These are phyloP conservation scores for Iselma pallidipennis DNA, from an alignment of 2,888 invertebrate genomes.

Conservation along the genomic window DNA sequence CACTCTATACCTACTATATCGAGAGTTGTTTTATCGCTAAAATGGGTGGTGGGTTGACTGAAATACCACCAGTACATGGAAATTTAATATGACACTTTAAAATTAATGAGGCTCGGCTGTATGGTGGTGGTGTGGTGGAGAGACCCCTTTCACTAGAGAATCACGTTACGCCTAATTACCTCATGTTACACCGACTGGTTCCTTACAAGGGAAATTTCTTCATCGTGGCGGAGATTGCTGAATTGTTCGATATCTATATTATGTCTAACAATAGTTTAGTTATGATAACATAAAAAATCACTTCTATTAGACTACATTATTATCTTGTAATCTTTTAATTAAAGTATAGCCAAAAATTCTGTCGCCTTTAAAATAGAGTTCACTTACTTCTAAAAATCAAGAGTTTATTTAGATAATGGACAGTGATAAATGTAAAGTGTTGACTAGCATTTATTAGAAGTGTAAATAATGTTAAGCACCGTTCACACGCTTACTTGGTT, in stretches of 20 bases:
- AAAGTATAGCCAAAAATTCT: constrained; percentile 24
- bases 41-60: constrained; percentile 4
- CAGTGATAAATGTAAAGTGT: constrained; percentile 8
- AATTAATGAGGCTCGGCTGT: constrained; percentile 24
- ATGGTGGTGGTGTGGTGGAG: constrained; percentile 14
- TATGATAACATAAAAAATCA: constrained; percentile 24
- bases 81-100: constrained; percentile 27
- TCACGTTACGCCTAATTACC: constrained; percentile 19
- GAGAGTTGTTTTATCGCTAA: too few relatives aligned
- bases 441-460: not conserved
- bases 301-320: constrained; percentile 17
- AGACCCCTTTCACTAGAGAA: constrained; percentile 22
- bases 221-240: constrained; percentile 29
- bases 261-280: constrained; percentile 26
- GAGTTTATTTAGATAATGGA: constrained; percentile 1
- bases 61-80: constrained; percentile 9
- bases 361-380: not conserved
- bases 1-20: too few relatives aligned
- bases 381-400: too few relatives aligned
- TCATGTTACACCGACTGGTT: constrained; percentile 19
- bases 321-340: constrained; percentile 20
- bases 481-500: too few relatives aligned
- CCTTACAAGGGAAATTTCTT: constrained; percentile 38
- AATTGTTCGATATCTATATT: constrained; percentile 29
- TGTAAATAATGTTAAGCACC: too few relatives aligned